phyloP scores from a whole-genome alignment of 2,797 vertebrate species.

The Taenioides sp. region DNA sequence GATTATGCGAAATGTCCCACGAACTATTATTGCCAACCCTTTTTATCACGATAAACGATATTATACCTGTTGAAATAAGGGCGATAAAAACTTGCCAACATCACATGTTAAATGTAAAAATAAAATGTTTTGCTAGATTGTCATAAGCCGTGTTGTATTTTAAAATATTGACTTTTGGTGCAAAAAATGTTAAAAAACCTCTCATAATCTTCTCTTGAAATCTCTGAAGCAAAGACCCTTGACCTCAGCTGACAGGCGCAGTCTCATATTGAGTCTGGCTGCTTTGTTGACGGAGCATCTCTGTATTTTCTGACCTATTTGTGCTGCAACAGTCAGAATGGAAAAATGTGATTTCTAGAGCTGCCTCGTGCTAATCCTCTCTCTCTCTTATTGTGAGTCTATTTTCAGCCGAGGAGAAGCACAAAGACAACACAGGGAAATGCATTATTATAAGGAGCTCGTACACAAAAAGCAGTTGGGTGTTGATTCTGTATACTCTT shows the following conservation, averaged over 20 bases:
- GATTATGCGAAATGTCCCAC: no score
- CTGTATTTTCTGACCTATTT: conserved; percentile 61
- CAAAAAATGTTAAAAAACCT: not conserved
- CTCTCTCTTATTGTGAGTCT: conserved; percentile 10
- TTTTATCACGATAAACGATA: no score
- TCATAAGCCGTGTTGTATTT: not conserved
- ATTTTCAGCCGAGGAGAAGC: conserved; percentile 15
- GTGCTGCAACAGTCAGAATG: conserved; percentile 33
- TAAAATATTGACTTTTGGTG: not conserved
- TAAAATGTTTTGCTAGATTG: no score
- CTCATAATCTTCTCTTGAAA: not conserved
- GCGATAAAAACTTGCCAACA: no score
- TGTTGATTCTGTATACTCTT: not conserved
- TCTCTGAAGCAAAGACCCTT: conserved; percentile 29
- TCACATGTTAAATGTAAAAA: no score
- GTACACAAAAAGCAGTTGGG: not conserved
- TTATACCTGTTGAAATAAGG: no score
- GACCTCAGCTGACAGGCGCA: conserved; percentile 36
- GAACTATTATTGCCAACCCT: no score
- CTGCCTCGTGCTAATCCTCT: conserved; percentile 24
- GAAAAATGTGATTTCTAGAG: conserved; percentile 28
- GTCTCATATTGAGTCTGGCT: conserved; percentile 32
- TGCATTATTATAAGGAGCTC: conserved; percentile 9
- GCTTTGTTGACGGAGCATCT: conserved; percentile 36
- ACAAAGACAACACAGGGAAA: conserved; percentile 1